These are phyloP conservation scores for Teleogryllus occipitalis DNA, from an alignment of 1,140 invertebrate species.

Conservation along the genomic window DNA sequence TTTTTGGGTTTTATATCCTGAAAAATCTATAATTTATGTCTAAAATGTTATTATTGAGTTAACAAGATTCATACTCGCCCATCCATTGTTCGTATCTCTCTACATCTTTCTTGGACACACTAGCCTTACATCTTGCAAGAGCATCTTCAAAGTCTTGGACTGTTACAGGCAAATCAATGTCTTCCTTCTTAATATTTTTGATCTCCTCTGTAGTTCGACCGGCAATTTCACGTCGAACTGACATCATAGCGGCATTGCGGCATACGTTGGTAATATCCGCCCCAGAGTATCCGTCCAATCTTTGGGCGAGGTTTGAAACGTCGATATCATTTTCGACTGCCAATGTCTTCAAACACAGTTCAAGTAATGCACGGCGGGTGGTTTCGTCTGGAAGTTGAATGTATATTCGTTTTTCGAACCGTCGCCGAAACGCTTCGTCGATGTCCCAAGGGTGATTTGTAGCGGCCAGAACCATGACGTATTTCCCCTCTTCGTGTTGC, in stretches of 20 bases:
- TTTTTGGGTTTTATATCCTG: too few species aligned
- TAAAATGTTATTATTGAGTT: neutral
- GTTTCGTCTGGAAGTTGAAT: constrained; percentile 56
- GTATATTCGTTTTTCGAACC: constrained; percentile 65
- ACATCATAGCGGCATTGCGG: constrained; percentile 62
- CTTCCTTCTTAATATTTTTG: constrained; percentile 50
- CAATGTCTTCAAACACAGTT: constrained; percentile 52
- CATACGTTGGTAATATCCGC: constrained; percentile 58
- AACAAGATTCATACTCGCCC: constrained; percentile 30
- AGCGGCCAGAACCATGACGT: constrained; percentile 59
- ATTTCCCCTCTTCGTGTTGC: constrained; percentile 39
- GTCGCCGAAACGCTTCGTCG: constrained; percentile 58
- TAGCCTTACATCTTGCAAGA: constrained; percentile 47
- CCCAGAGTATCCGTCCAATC: constrained; percentile 55
- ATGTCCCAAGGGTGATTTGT: constrained; percentile 71
- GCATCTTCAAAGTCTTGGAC: constrained; percentile 51
- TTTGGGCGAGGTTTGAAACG: constrained; percentile 43
- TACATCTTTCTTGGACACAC: constrained; percentile 48
- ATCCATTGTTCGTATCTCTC: constrained; percentile 36
- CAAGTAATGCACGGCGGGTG: constrained; percentile 49
- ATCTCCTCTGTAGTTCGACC: constrained; percentile 55
- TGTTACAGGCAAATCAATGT: constrained; percentile 51
- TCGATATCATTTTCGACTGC: constrained; percentile 45
- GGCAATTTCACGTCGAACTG: constrained; percentile 51
- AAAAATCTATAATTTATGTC: too few species aligned